Evolutionary conservation across 1,140 invertebrate genomes (phyloP).

Genomic region (Zaprionus capensis): DNA sequence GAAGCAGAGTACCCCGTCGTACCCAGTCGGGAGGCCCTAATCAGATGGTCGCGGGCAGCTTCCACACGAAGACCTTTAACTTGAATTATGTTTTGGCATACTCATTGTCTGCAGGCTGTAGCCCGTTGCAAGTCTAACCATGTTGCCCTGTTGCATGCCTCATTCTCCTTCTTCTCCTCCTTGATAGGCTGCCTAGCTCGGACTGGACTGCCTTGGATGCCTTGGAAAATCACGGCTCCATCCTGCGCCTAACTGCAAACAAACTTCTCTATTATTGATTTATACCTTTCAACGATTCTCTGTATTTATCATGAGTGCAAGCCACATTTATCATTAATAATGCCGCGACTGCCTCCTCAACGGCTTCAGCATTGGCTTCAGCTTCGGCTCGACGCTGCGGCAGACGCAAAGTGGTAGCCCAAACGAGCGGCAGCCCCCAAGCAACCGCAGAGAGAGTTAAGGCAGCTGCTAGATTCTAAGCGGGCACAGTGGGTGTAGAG

Average conservation of each 20-base stretch:
- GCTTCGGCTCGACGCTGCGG: slow-evolving; percentile 26
- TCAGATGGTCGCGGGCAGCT: slow-evolving; percentile 65
- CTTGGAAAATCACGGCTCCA: slow-evolving; percentile 65
- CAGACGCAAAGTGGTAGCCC: slow-evolving; percentile 55
- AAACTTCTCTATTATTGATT: slow-evolving; percentile 83
- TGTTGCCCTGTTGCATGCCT: neutral
- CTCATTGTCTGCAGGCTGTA: slow-evolving; percentile 74
- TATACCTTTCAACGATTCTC: slow-evolving; percentile 84
- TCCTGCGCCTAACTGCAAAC: slow-evolving; percentile 75
- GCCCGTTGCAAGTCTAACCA: neutral
- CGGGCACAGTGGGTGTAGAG: slow-evolving; percentile 42
- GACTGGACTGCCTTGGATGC: neutral
- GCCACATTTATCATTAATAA: slow-evolving; percentile 84
- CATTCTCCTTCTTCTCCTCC: neutral
- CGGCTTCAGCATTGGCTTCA: slow-evolving; percentile 31
- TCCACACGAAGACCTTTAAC: slow-evolving; percentile 69
- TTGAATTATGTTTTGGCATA: slow-evolving; percentile 80
- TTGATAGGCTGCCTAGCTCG: too few species aligned
- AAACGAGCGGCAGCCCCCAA: slow-evolving; percentile 59
- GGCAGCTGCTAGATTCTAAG: slow-evolving; percentile 63
- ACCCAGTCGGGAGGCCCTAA: slow-evolving; percentile 38
- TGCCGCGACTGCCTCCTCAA: slow-evolving; percentile 59
- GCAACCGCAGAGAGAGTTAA: slow-evolving; percentile 57
- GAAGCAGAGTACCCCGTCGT: neutral
- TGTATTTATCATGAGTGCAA: slow-evolving; percentile 84